Conservation (phyloP, 2,888 invertebrate species). For the Caenorhabditis sp. region DNA sequence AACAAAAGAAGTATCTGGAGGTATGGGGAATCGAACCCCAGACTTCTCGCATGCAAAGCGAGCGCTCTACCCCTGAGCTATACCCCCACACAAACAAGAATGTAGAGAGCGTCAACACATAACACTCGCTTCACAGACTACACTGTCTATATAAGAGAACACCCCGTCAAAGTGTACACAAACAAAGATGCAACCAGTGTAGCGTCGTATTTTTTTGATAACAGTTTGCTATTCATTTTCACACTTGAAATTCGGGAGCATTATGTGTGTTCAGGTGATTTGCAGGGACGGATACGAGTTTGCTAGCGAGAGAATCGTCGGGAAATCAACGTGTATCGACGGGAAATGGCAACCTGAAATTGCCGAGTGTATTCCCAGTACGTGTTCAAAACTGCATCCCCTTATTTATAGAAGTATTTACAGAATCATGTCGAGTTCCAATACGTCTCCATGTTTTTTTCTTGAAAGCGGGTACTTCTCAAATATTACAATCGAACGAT, state of each 20-base stretch:
- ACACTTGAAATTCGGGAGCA: constrained; percentile 33
- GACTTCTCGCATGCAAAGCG: constrained; percentile 78
- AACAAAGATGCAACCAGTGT: background rate
- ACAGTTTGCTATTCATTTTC: background rate
- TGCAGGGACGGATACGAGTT: constrained; percentile 78
- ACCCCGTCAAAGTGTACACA: background rate
- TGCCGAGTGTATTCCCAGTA: constrained; percentile 91
- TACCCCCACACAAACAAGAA: constrained; percentile 63
- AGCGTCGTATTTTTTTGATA: background rate
- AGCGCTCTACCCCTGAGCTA: constrained; percentile 79
- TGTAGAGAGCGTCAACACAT: background rate
- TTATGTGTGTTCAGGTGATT: constrained; percentile 75
- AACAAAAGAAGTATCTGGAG: constrained; percentile 60
- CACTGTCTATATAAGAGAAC: background rate
- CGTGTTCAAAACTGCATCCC: background rate
- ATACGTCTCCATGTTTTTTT: constrained; percentile 81
- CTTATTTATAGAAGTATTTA: constrained; percentile 32
- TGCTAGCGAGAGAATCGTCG: constrained; percentile 71
- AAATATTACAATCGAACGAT: constrained; percentile 81
- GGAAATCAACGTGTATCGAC: constrained; percentile 91
- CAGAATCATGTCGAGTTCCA: constrained; percentile 80
- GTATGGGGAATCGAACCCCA: constrained; percentile 76
- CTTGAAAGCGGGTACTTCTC: constrained; percentile 71
- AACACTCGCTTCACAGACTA: background rate
- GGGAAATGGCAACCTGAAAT: constrained; percentile 94